Base-by-base conservation (phyloP, 2,888 invertebrate genomes). In the Yponomeuta evonymella region DNA sequence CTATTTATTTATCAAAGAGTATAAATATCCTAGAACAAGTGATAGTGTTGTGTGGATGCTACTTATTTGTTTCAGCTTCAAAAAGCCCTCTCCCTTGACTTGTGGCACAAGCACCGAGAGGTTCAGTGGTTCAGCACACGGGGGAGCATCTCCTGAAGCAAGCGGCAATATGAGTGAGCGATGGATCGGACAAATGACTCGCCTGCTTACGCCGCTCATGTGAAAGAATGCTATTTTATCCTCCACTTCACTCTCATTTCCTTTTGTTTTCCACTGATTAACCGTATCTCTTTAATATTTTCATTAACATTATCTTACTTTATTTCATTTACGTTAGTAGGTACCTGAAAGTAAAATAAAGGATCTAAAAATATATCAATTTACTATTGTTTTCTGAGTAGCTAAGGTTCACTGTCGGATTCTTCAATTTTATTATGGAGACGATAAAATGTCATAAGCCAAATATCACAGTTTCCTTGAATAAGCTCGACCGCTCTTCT, bases 161-260 rank as follows among this genome's bases (percentile, higher is more conserved):
- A 67, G 36, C 67, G 36, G n/a, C 67, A 67, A 69, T 69, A 58
- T 69, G 69, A 69, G 23, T 69, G 69, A 69, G 69, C 69, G 69
- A 69, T 69, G 69, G 67, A 67, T 67, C 67, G 43, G 48, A 43
- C 67, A 67, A 67, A 67, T 67, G 67, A 67, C 67, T 67, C 67
- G 67, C 48, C 36, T 67, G 36, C 67, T 48, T 36, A 48, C 48
- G 51, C 51, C 36, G 48, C 48, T 48, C 67, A 23, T 67, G 67
- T 67, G 67, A 48, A 23, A 67, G n/a, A 67, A 67, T 67, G 67
- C n/a, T 6, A 67, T 67, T 67, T 48, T 67, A 43, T 48, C 15
- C 67, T 67, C n/a, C 48, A 67, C 48, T 67, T 15, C 51, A 58
- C 51, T 58, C 51, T 0, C 15, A 58, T 58, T 51, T 58, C 51